Conservation (phyloP, 2,888 invertebrate genomes). For the Caenorhabditis wallacei region DNA sequence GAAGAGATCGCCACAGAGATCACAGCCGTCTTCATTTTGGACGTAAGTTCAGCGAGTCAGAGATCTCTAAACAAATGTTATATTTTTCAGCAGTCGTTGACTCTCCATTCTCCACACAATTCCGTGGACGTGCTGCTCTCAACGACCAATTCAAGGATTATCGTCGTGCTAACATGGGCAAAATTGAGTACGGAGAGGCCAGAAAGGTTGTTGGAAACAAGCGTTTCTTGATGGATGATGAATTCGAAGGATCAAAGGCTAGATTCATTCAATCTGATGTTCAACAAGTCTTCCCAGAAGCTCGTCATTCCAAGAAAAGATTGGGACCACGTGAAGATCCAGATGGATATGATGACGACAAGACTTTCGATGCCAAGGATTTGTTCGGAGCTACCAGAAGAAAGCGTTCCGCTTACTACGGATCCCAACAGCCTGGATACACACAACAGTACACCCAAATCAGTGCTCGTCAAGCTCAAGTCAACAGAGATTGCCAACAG, state of each 20-base stretch:
- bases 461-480: slow-evolving; percentile 50
- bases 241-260: slow-evolving; percentile 51
- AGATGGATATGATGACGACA: slow-evolving; percentile 49
- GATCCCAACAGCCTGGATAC: slow-evolving; percentile 24
- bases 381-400: slow-evolving; percentile 55
- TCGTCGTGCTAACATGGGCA: slow-evolving; percentile 41
- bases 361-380: slow-evolving; percentile 53
- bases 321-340: slow-evolving; percentile 55
- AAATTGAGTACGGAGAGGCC: slow-evolving; percentile 37
- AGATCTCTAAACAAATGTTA: background rate
- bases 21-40: slow-evolving; percentile 17
- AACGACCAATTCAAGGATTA: slow-evolving; percentile 51
- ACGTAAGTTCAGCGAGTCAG: slow-evolving; percentile 26
- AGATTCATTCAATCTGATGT: slow-evolving; percentile 24
- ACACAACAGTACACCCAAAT: slow-evolving; percentile 22
- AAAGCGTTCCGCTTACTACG: slow-evolving; percentile 53
- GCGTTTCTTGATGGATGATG: slow-evolving; percentile 45
- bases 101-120: slow-evolving; percentile 48
- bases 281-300: slow-evolving; percentile 44
- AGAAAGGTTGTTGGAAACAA: slow-evolving; percentile 33
- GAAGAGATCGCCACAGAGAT: slow-evolving; percentile 11
- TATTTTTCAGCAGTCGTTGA: slow-evolving; percentile 41
- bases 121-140: slow-evolving; percentile 46
- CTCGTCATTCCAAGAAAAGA: slow-evolving; percentile 11
- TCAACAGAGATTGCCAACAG: slow-evolving; percentile 42